Evolutionary conservation across 1,140 invertebrate species (phyloP), one percentile per base, ranked within the genome.

Genomic region (Limonius californicus): DNA sequence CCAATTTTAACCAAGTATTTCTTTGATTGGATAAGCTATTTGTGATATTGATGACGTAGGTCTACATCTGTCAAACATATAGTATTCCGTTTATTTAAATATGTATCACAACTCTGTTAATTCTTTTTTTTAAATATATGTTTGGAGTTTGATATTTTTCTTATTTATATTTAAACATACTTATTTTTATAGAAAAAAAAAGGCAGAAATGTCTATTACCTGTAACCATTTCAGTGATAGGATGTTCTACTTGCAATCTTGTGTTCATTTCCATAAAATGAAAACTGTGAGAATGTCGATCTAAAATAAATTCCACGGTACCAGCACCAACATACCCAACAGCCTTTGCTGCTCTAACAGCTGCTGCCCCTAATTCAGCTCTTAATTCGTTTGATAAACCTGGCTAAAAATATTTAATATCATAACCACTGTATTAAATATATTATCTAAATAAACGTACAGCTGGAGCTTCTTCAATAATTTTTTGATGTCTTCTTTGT

Each of bases 241-340:
- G 96, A 83, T 99, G 97, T 77, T 99, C 96, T 0, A 97, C 89
- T 78, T 97, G 94, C 4, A 97, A 81, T 12, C 95, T 81, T 0
- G 95, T 98, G 74, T 98, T 98, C 95, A 98, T 98, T 81, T 97
- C 95, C 97, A 99, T 99, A 74, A 99, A 99, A 80, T 95, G 94
- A 75, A 99, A 99, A 57, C 89, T 89, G 39, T 94, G 84, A 21
- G 89, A 84, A 32, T 83, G 75, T 50, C 85, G 82, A 75, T 97
- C 93, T 67, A 95, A 80, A 63, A 97, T 95, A 77, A 98, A 98
- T 77, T 98, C 95, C 0, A 98, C 95, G 0, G 95, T 98, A 15
- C 95, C 95, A 0, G 95, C 95, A 21, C 97, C 97, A 12, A 97
- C 92, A 78, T 99, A 99, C 23, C 85, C 85, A 0, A 99, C 97